These are phyloP conservation scores for Typhlomys cinereus DNA, from an alignment of 2,113 vertebrate genomes.

Conservation along the genomic window DNA sequence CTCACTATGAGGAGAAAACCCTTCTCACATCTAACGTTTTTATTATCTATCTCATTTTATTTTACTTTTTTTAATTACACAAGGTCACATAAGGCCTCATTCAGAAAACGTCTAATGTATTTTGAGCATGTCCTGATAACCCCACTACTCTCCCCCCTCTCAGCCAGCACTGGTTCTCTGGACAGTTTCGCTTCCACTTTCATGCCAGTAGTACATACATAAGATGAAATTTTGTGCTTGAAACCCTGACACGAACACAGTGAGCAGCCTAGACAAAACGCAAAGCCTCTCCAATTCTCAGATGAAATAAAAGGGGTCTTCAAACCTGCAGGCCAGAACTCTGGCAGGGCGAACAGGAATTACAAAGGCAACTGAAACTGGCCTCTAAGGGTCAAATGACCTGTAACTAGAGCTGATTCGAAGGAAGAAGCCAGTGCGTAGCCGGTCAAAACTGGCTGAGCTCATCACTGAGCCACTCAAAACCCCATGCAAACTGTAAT, in stretches of 20 bases:
- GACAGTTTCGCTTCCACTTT: neutral
- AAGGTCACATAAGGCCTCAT: neutral
- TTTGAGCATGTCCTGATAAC: neutral
- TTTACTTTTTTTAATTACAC: neutral
- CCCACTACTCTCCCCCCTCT: neutral
- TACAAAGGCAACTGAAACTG: neutral
- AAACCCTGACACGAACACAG: neutral
- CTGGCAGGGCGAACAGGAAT: conserved; percentile 25
- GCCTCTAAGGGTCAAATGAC: conserved; percentile 33
- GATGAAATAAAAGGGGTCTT: neutral
- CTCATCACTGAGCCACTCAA: neutral
- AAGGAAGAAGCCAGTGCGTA: neutral
- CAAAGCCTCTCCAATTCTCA: neutral
- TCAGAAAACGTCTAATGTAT: no score
- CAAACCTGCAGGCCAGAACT: conserved; percentile 3
- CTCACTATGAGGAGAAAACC: no score
- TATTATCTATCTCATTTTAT: no score
- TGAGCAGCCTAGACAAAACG: neutral
- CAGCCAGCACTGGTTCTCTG: neutral
- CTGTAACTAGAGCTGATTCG: neutral
- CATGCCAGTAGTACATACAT: neutral
- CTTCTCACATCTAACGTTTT: neutral
- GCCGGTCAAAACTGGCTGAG: conserved; percentile 16
- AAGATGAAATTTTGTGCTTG: neutral
- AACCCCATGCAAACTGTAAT: neutral